Percentiles rank a stretch among this genome's conserved stretches.
Conservation (phyloP, 2,888 invertebrate species). For the Euclidia mi region DNA sequence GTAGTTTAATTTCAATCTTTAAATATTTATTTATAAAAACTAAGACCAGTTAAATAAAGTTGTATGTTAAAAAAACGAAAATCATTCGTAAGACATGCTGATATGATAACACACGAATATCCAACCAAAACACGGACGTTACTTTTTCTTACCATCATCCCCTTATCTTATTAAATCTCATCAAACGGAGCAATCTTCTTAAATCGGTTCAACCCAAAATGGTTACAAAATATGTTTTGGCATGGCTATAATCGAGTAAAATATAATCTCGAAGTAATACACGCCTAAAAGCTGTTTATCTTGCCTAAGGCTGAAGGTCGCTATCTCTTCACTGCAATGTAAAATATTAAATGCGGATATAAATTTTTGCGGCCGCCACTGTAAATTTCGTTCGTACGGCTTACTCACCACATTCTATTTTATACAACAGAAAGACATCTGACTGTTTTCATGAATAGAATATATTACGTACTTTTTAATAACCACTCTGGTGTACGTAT, state of each 20-base stretch:
- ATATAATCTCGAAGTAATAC: constrained; percentile 37
- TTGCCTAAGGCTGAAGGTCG: constrained; percentile 42
- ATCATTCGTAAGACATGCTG: not conserved
- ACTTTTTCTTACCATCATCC: constrained; percentile 16
- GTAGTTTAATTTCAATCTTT: too few species aligned
- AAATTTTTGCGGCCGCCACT: constrained; percentile 45
- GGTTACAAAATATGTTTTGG: constrained; percentile 42
- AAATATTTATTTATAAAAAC: not conserved
- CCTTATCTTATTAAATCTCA: constrained; percentile 46
- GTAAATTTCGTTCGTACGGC: constrained; percentile 54
- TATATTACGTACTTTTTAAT: constrained; percentile 49
- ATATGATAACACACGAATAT: not conserved
- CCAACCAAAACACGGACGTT: not conserved
- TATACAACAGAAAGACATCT: constrained; percentile 46
- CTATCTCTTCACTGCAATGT: constrained; percentile 49
- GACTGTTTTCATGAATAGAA: constrained; percentile 45
- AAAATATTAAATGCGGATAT: constrained; percentile 57
- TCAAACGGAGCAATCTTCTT: constrained; percentile 36
- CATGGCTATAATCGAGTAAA: constrained; percentile 40
- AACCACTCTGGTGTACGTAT: constrained; percentile 30
- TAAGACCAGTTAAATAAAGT: too few species aligned
- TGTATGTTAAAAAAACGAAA: too few species aligned
- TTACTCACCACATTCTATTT: constrained; percentile 48
- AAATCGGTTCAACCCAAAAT: constrained; percentile 42
- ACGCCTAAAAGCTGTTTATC: constrained; percentile 46